Percentiles rank a stretch among this genome's conserved stretches.
These are phyloP conservation scores for Limnephilus rhombicus DNA, from an alignment of 2,888 invertebrate genomes.

Conservation along the genomic window DNA sequence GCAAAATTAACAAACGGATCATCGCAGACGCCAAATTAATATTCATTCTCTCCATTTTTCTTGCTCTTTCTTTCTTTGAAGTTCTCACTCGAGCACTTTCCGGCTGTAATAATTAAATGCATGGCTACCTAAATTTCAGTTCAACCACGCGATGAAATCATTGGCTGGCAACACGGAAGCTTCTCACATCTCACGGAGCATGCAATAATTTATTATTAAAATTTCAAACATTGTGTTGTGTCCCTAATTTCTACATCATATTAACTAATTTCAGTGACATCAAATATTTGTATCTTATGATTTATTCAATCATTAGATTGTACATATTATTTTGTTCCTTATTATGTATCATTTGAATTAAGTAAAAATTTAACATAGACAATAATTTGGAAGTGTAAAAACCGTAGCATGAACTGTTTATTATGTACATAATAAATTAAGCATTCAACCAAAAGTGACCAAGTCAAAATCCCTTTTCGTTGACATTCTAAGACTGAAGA, in stretches of 20 bases:
- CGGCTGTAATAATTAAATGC: conserved; percentile 55
- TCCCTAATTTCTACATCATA: background rate
- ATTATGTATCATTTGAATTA: background rate
- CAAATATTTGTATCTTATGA: background rate
- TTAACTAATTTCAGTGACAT: background rate
- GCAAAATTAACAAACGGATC: background rate
- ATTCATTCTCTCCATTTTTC: background rate
- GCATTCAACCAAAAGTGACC: too few relatives aligned
- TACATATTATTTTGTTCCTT: background rate
- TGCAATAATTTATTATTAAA: conserved; percentile 15
- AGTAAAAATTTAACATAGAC: background rate
- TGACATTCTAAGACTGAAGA: too few relatives aligned
- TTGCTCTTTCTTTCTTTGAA: conserved; percentile 12
- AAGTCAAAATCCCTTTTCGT: too few relatives aligned
- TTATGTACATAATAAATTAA: background rate
- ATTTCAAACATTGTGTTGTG: background rate
- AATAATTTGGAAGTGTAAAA: background rate
- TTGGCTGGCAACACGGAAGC: conserved; percentile 32
- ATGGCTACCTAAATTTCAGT: conserved; percentile 51
- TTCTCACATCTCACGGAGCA: conserved; percentile 40
- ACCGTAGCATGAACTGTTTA: background rate
- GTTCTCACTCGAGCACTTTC: conserved; percentile 17
- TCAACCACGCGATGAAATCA: conserved; percentile 31
- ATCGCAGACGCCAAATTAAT: background rate
- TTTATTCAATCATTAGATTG: background rate